These are phyloP conservation scores for Polymixis flavicincta DNA, from an alignment of 2,888 invertebrate species.

Conservation along the genomic window DNA sequence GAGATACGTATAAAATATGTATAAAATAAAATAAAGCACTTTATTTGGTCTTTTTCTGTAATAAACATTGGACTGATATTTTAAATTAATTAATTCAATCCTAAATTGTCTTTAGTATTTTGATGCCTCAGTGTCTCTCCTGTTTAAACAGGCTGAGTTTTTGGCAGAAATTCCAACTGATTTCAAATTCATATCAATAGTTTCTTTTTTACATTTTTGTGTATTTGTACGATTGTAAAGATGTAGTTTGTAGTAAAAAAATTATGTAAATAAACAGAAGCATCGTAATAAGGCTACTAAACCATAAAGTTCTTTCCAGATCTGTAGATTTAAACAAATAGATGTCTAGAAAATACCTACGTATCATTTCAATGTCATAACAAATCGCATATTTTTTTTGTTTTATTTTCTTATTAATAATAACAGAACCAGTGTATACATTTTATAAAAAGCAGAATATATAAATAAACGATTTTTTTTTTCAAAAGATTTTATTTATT, in stretches of 20 bases:
- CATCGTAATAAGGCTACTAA: no score
- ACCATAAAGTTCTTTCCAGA: neutral
- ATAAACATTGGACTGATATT: neutral
- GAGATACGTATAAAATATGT: no score
- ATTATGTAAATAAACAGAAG: neutral
- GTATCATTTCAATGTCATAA: neutral
- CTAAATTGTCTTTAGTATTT: neutral
- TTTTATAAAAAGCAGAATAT: no score
- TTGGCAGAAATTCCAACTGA: neutral
- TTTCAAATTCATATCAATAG: neutral
- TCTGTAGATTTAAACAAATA: neutral
- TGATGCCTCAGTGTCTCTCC: neutral
- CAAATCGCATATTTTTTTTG: neutral
- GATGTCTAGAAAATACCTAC: neutral
- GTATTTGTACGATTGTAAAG: neutral
- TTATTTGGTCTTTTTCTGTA: neutral
- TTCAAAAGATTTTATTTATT: conserved; percentile 13
- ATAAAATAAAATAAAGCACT: no score
- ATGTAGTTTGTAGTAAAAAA: neutral
- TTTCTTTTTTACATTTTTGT: no score
- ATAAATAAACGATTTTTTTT: no score
- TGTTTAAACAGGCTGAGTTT: neutral
- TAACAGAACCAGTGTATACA: neutral
- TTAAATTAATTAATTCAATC: neutral
- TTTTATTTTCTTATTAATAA: neutral